A percentile compares a stretch with the other conserved stretches of the same genome.
Evolutionary conservation across 2,113 vertebrate species (phyloP).

Genomic region (Ploceus nigricollis): DNA sequence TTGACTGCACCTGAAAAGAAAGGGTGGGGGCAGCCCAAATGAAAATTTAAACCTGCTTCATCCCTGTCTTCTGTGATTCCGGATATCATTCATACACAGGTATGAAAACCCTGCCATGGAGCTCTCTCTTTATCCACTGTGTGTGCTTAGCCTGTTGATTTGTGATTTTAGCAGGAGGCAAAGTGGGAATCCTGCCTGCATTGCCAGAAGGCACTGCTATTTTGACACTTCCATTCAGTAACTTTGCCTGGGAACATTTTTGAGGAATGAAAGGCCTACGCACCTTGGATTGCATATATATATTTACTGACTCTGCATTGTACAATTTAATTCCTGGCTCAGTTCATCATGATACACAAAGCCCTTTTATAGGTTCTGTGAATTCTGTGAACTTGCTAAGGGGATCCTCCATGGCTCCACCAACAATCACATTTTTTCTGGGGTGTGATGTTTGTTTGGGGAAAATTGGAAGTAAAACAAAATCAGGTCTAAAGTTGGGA

Average conservation of each 20-base stretch:
- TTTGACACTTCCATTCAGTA: neutral
- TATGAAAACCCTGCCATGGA: neutral
- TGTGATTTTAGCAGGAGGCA: neutral
- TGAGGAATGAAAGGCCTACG: neutral
- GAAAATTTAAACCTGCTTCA: neutral
- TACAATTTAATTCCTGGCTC: neutral
- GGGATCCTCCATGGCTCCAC: neutral
- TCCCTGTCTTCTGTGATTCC: neutral
- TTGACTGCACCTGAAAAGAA: neutral
- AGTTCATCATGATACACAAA: neutral
- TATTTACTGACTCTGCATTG: neutral
- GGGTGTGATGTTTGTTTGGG: neutral
- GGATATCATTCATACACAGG: accelerated
- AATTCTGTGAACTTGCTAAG: neutral
- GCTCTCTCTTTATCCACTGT: neutral
- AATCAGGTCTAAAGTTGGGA: neutral
- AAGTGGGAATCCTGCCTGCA: neutral
- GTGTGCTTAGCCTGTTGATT: neutral
- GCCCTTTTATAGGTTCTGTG: neutral
- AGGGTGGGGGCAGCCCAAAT: accelerated
- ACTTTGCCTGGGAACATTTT: neutral
- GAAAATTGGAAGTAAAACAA: neutral
- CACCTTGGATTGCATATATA: neutral
- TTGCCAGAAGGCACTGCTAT: neutral
- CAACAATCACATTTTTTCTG: neutral